Base-by-base conservation (phyloP, 1,140 invertebrate genomes). In the Lucilia sericata region DNA sequence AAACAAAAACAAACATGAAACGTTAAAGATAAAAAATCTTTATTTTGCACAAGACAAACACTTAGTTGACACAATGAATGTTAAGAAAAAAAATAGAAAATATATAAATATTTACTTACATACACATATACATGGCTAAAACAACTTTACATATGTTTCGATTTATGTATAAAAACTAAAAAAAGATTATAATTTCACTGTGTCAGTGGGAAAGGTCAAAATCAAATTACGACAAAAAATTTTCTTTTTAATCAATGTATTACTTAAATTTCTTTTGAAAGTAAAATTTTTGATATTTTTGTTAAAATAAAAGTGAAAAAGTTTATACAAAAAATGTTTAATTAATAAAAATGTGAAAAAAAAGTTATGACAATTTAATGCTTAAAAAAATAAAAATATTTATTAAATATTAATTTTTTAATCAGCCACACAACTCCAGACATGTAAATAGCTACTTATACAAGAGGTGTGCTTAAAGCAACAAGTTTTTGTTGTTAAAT, bases 201-300 rank as follows among this genome's bases (percentile, higher is more conserved):
- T 78, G 83, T 84, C 83, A 84, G 83, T 84, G 83, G 51, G 34
- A 84, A 84, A 84, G 75, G 83, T 83, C 47, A 75, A 49, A 70
- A 60, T 14, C 9, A 70, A 70, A 21, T 55, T 14, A 42, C 42
- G 25, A 30, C 25, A 30, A n/a, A 55, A 55, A 55, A 55, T 55
- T 51, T 55, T 14, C 9, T 17, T 2, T 55, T 55, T 55, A 55
- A 55, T 55, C 13, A 55, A 55, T 55, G 1, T 13, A 55, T 1
- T 13, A 14, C 12, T 55, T 12, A 17, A 13, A 5, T 55, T n/a
- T 55, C 51, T 55, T 17, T 55, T 55, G 51, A 55, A 17, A 55
- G 12, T 55, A 55, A 55, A 42, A 42, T 42, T 8, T 42, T 42
- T 42, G 25, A 30, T 30, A 30, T 42, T 42, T 42, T 7, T 42